Conservation (phyloP, 2,113 vertebrate genomes). For the Promerops cafer region DNA sequence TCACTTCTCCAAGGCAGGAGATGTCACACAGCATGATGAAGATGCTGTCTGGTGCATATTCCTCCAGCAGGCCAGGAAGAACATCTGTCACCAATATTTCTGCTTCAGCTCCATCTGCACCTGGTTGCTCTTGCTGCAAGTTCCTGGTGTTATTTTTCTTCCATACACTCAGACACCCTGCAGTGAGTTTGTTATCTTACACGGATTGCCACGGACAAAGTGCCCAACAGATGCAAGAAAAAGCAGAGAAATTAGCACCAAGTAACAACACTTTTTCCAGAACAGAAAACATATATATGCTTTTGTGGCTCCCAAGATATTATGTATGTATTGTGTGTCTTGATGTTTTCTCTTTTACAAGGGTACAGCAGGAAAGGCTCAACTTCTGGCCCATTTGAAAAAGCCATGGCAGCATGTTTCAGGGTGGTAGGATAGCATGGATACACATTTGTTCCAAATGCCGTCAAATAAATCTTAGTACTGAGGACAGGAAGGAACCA, state of each 20-base stretch:
- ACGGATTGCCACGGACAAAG: background rate
- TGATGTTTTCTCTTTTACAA: background rate
- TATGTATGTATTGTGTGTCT: rapidly evolving
- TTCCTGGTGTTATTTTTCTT: constrained; percentile 38
- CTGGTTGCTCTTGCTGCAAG: constrained; percentile 21
- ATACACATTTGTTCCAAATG: background rate
- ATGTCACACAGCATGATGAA: constrained; percentile 42
- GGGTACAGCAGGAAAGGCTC: background rate
- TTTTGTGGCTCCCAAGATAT: background rate
- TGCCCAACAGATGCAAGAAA: background rate
- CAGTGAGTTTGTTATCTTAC: background rate
- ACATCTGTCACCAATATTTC: constrained; percentile 56
- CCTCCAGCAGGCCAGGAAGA: constrained; percentile 30
- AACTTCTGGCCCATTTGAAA: background rate
- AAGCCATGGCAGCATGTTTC: background rate
- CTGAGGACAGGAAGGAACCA: background rate
- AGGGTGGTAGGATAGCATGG: background rate
- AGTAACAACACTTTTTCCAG: background rate
- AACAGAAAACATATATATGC: background rate
- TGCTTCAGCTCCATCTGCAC: constrained; percentile 31
- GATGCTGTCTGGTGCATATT: background rate
- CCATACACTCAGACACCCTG: background rate
- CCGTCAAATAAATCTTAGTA: background rate
- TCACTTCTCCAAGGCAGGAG: constrained; percentile 11
- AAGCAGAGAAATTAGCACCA: background rate